Percentiles rank a stretch among this genome's conserved stretches.
phyloP scores from a whole-genome alignment of 2,113 vertebrate genomes.

The Phalacrocorax carbo region DNA sequence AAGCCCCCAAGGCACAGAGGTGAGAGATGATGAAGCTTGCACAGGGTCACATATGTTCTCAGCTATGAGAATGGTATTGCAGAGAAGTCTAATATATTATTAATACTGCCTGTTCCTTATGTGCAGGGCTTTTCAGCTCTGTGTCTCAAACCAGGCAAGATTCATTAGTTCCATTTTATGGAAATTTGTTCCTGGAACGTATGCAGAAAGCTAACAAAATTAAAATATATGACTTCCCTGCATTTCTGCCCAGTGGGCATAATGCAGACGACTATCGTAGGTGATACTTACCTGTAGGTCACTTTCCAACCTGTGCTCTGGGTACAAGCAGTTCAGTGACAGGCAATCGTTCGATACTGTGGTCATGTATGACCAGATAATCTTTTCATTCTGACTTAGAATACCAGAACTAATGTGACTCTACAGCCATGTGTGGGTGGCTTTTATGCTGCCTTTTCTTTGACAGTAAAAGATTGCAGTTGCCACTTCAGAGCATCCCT shows the following conservation, averaged over 20 bases:
- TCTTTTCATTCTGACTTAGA: neutral
- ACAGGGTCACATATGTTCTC: neutral
- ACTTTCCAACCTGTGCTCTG: neutral
- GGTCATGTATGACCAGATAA: neutral
- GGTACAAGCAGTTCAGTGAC: neutral
- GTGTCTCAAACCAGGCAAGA: neutral
- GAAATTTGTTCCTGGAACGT: neutral
- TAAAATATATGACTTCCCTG: neutral
- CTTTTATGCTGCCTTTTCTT: neutral
- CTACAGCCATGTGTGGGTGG: neutral
- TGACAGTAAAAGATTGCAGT: neutral
- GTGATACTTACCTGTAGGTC: neutral
- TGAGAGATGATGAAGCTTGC: neutral
- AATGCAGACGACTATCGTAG: neutral
- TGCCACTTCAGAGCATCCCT: neutral
- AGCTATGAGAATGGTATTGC: neutral
- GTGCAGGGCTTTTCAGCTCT: neutral
- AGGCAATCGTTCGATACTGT: fast-evolving
- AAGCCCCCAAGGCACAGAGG: neutral
- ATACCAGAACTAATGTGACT: neutral
- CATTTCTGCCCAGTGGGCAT: neutral
- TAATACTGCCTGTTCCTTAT: neutral
- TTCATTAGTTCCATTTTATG: neutral
- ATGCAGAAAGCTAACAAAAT: neutral
- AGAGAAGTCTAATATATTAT: conserved; percentile 22